These are phyloP conservation scores for Drosophila cognata DNA, from an alignment of 2,888 invertebrate genomes.

Conservation along the genomic window DNA sequence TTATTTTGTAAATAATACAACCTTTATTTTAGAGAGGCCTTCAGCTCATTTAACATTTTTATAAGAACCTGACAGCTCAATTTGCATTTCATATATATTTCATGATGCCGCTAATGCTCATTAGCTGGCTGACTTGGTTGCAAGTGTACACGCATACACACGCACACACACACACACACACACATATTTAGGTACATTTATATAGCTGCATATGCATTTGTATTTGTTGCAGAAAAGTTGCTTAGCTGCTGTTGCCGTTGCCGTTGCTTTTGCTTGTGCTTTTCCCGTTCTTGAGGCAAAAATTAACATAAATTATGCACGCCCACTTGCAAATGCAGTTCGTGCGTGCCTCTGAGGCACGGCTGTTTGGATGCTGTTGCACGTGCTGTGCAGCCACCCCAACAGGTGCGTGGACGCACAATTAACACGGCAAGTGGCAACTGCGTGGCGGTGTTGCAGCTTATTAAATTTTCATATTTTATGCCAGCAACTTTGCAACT, in stretches of 20 bases:
- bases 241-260: conserved; percentile 33
- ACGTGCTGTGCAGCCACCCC: conserved; percentile 19
- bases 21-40: not conserved
- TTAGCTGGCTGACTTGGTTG: conserved; percentile 51
- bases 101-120: conserved; percentile 49
- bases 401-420: conserved; percentile 74
- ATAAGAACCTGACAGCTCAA: conserved; percentile 16
- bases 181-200: not conserved
- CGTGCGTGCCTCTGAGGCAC: conserved; percentile 61
- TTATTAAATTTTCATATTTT: conserved; percentile 81
- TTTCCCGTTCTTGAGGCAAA: conserved; percentile 55
- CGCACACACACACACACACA: conserved; percentile 1
- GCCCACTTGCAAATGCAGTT: conserved; percentile 78
- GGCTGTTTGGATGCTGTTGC: conserved; percentile 13
- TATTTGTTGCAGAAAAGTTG: conserved; percentile 52
- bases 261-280: conserved; percentile 33
- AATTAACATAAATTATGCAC: conserved; percentile 81
- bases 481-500: conserved; percentile 38
- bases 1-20: not conserved
- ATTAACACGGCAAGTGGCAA: conserved; percentile 66
- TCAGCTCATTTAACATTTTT: conserved; percentile 1
- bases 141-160: conserved; percentile 23
- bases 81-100: conserved; percentile 50
- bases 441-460: conserved; percentile 23
- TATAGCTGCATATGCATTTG: conserved; percentile 19